These are phyloP conservation scores for Aspidiotus destructor DNA, from an alignment of 2,888 invertebrate species.

Conservation along the genomic window DNA sequence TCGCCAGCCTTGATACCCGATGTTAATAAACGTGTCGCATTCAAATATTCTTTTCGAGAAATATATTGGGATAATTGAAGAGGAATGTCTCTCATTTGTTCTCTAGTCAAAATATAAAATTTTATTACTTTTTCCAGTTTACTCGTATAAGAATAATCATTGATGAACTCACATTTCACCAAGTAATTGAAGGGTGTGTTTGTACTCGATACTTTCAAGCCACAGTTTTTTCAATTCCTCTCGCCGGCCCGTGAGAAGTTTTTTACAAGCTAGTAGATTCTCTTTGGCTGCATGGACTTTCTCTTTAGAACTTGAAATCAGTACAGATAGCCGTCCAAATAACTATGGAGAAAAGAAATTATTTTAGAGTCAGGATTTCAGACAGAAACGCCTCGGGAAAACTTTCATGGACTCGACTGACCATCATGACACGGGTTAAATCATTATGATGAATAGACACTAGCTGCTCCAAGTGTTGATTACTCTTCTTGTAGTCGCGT, in stretches of 20 bases:
- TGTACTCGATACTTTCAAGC: slow-evolving; percentile 93
- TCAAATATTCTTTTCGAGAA: slow-evolving; percentile 67
- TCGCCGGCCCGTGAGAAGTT: slow-evolving; percentile 73
- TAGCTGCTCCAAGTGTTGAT: slow-evolving; percentile 75
- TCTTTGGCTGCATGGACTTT: slow-evolving; percentile 69
- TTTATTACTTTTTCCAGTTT: slow-evolving; percentile 7
- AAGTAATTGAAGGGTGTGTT: slow-evolving; percentile 75
- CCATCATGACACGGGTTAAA: slow-evolving; percentile 69
- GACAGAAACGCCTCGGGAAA: background rate
- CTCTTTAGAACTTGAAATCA: slow-evolving; percentile 65
- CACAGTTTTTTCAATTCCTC: slow-evolving; percentile 89
- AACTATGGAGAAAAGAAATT: slow-evolving; percentile 44
- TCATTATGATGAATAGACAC: slow-evolving; percentile 81
- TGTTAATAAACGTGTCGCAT: slow-evolving; percentile 68
- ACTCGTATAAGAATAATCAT: slow-evolving; percentile 8
- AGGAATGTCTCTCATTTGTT: slow-evolving; percentile 64
- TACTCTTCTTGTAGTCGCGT: slow-evolving; percentile 85
- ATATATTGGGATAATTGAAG: slow-evolving; percentile 56
- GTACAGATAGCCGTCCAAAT: slow-evolving; percentile 64
- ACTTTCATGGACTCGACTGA: slow-evolving; percentile 32
- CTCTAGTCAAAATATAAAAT: slow-evolving; percentile 45
- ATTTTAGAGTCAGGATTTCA: slow-evolving; percentile 13
- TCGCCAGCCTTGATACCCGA: slow-evolving; percentile 59
- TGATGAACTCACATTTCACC: slow-evolving; percentile 67
- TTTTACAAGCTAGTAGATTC: slow-evolving; percentile 72